Evolutionary conservation across 2,113 vertebrate genomes (phyloP), one percentile per base, ranked within the genome.

Genomic region (Ciconia stormi): DNA sequence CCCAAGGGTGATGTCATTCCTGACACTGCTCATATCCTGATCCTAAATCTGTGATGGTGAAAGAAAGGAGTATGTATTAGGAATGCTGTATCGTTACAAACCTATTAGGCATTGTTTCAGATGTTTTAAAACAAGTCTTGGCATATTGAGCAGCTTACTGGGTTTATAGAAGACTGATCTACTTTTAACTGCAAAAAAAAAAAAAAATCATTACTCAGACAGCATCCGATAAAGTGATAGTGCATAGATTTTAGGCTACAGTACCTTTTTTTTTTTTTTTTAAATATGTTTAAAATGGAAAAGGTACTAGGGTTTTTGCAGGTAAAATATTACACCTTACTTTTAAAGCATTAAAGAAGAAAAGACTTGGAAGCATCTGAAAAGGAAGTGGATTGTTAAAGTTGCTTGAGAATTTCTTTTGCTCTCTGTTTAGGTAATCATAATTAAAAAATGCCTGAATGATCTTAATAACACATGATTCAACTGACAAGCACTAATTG

Each of bases 361-460:
- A 89, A 82, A 94, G 91, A 65, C 93, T 97, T 97, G 95, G 97
- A 98, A 95, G 95, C 95, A 87, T 95, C 96, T 97, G 93, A 95
- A 98, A 98, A 98, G 98, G 98, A 98, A 98, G 97, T 98, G 95
- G 96, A 97, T 97, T 98, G 97, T 98, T 97, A 96, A 97, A 98
- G 97, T 98, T 98, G 97, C 97, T 97, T 96, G 98, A 96, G 97
- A 97, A 96, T 97, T 97, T 98, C 97, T 96, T 96, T 98, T 98
- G 97, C 98, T 98, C 98, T 98, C 98, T 98, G 97, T 98, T 98
- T 98, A 98, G 93, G 97, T 98, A 97, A 98, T 98, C 97, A 79
- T 98, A 98, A 98, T 98, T 98, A 98, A 98, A 98, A 98, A 98
- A 98, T 98, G 98, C 98, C 97, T 98, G 98, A 98, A 98, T 98